Base-by-base conservation (phyloP, 2,888 invertebrate species). In the Rosalia funebris region DNA sequence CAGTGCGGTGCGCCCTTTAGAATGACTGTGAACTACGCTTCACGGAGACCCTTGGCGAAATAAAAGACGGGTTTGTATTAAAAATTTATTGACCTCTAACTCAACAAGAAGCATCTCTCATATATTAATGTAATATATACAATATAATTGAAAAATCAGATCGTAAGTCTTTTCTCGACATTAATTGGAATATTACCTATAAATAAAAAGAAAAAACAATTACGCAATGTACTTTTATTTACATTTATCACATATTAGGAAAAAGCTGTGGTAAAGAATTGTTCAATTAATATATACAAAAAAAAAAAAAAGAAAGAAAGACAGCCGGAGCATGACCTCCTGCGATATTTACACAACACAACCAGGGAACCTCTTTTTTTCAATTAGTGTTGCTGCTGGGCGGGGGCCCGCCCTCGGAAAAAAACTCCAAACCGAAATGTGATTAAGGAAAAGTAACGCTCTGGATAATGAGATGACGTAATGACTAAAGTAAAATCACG, bases 161-260 rank as follows among this genome's bases (percentile, higher is more conserved):
- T 60, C 46, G 16, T 56, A 58, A n/a, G 53, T 52, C 53, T 53
- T 34, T 58, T 58, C 41, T 53, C 14, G 34, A 34, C 16, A 41
- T 42, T 25, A 34, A 25, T 50, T 16, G 39, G 50, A 50, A 11
- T 47, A 41, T 17, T 32, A 34, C 19, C 17, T n/a, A 34, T 34
- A n/a, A 37, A 47, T 34, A 17, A 47, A 56, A 39, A 47, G 17
- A 42, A 32, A 48, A 46, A 52, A 59, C 31, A 11, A 41, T 46
- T 46, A 62, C 37, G 34, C 48, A 62, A 57, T 62, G 55, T 62
- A 53, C 46, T 60, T 69, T 68, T 69, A 69, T 71, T 70, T 71
- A 71, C 70, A 71, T 70, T 25, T 71, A 71, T 71, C 71, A 71
- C 71, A 71, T 71, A 69, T 70, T 68, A 68, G 65, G 71, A 70